Conservation (phyloP, 1,140 invertebrate species). For the Bicyclus anynana region DNA sequence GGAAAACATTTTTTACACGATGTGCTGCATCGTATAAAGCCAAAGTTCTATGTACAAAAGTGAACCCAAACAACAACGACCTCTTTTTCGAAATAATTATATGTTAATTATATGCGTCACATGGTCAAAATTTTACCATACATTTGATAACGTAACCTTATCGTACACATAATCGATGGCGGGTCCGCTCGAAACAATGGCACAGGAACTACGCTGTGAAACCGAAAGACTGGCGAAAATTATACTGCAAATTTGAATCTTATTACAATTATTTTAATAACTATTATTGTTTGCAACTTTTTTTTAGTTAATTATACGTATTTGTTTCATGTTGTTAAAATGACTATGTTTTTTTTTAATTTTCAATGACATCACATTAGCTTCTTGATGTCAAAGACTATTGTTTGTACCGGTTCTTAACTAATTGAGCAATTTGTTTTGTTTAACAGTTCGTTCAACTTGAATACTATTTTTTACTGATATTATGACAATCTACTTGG, state of each 20-base stretch:
- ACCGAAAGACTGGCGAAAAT: conserved; percentile 25
- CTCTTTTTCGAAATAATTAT: conserved; percentile 4
- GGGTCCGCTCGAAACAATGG: conserved; percentile 50
- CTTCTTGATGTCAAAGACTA: too few species aligned
- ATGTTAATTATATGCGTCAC: conserved; percentile 22
- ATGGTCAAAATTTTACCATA: conserved; percentile 24
- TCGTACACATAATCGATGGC: conserved; percentile 46
- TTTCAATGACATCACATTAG: neutral
- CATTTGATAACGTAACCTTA: conserved; percentile 30
- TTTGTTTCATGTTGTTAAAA: neutral
- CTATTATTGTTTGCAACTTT: conserved; percentile 17
- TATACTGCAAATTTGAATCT: conserved; percentile 21
- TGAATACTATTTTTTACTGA: too few species aligned
- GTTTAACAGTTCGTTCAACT: too few species aligned
- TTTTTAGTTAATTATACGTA: neutral
- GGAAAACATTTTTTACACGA: too few species aligned
- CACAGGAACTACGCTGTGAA: conserved; percentile 59
- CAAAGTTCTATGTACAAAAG: too few species aligned
- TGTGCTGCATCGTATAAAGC: too few species aligned
- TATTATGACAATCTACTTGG: too few species aligned
- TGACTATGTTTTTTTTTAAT: neutral
- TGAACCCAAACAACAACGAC: neutral
- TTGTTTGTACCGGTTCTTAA: too few species aligned
- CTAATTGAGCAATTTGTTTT: too few species aligned
- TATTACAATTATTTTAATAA: conserved; percentile 19